A percentile compares a stretch with the other conserved stretches of the same genome.
Evolutionary conservation across 1,140 invertebrate species (phyloP).

Genomic region (Luehdorfia chinensis): DNA sequence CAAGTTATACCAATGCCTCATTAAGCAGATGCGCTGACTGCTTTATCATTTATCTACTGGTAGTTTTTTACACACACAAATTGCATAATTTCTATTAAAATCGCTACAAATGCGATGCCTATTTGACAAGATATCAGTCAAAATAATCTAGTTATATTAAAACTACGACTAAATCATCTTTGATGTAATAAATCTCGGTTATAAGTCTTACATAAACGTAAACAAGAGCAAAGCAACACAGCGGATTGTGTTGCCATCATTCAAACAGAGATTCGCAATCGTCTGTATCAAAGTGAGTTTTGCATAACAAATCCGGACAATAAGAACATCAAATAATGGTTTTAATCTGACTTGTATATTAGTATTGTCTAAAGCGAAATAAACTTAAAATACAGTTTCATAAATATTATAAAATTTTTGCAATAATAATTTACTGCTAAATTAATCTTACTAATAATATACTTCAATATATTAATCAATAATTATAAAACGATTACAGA

Average conservation of each 20-base stretch:
- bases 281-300: constrained; percentile 11
- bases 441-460: no score
- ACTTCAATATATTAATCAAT: no score
- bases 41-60: no score
- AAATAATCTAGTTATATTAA: background rate
- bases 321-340: constrained; percentile 4
- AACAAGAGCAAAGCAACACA: constrained; percentile 2
- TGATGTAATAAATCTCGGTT: constrained; percentile 6
- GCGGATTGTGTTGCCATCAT: constrained; percentile 5
- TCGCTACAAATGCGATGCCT: no score
- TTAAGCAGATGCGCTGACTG: no score
- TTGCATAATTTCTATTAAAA: no score
- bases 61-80: no score
- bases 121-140: constrained; percentile 8
- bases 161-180: constrained; percentile 10
- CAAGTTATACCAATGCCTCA: no score
- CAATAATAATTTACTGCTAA: no score
- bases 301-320: constrained; percentile 4
- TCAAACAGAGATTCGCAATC: constrained; percentile 3
- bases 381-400: no score
- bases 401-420: no score
- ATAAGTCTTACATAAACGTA: constrained; percentile 2
- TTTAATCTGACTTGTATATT: constrained; percentile 1
- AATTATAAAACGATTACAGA: no score
- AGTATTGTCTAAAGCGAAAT: background rate